Conservation (phyloP, 1,140 invertebrate genomes). For the Apis laboriosa region DNA sequence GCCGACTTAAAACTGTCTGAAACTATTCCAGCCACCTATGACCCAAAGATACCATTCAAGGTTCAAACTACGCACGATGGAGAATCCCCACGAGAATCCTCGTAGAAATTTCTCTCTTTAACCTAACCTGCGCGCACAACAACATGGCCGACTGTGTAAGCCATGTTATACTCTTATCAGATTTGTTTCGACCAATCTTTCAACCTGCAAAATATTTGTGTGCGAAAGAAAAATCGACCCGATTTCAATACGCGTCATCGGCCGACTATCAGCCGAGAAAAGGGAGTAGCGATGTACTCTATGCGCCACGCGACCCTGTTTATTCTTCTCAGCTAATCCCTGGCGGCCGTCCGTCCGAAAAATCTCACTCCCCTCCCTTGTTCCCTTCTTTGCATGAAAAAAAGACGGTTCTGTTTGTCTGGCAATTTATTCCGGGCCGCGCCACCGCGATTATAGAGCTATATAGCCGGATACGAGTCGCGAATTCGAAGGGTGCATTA, state of each 20-base stretch:
- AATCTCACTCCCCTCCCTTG: not conserved
- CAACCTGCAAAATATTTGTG: constrained; percentile 52
- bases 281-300: constrained; percentile 20
- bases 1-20: too few species aligned
- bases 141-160: constrained; percentile 3
- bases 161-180: not conserved
- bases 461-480: not conserved
- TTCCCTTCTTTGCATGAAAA: not conserved
- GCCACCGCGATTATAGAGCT: constrained; percentile 4
- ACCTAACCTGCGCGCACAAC: not conserved
- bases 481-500: constrained; percentile 13
- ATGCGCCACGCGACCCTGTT: constrained; percentile 67
- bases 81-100: too few species aligned
- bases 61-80: too few species aligned
- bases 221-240: constrained; percentile 15
- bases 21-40: too few species aligned
- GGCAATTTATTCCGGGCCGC: constrained; percentile 44
- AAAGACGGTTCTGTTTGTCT: constrained; percentile 38
- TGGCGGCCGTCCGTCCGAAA: constrained; percentile 5
- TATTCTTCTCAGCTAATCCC: constrained; percentile 68
- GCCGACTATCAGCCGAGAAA: constrained; percentile 27
- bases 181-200: constrained; percentile 53
- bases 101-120: too few species aligned
- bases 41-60: too few species aligned
- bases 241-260: constrained; percentile 43